Percentiles rank a stretch among this genome's conserved stretches.
phyloP scores from a whole-genome alignment of 2,797 vertebrate genomes.

The Oreonectes daqikongensis region DNA sequence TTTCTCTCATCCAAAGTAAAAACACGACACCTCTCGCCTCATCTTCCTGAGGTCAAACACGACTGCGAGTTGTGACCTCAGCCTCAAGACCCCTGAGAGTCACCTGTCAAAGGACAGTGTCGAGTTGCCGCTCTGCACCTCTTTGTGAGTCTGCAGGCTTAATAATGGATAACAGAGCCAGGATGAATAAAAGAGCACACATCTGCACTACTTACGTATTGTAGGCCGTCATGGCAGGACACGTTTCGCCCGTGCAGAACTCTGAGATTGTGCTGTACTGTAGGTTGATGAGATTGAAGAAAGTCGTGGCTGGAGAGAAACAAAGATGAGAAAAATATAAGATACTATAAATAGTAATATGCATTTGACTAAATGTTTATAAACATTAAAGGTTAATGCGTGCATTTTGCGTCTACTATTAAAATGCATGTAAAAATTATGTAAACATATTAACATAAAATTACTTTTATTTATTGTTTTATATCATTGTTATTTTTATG shows the following conservation, averaged over 20 bases:
- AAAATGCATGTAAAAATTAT: too few relatives aligned
- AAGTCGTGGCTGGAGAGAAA: slow-evolving; percentile 88
- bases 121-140: slow-evolving; percentile 21
- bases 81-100: slow-evolving; percentile 16
- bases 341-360: background rate
- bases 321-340: slow-evolving; percentile 2
- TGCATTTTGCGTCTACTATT: too few relatives aligned
- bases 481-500: too few relatives aligned
- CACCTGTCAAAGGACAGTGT: background rate
- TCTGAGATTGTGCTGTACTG: slow-evolving; percentile 99
- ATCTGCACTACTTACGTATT: slow-evolving; percentile 87
- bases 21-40: slow-evolving; percentile 27
- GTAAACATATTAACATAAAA: too few relatives aligned
- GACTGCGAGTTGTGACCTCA: slow-evolving; percentile 9
- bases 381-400: background rate
- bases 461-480: too few relatives aligned
- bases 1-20: slow-evolving; percentile 1
- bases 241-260: slow-evolving; percentile 97
- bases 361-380: background rate
- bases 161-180: slow-evolving; percentile 39
- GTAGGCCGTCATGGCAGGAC: slow-evolving; percentile 96
- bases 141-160: slow-evolving; percentile 21
- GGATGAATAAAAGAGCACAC: slow-evolving; percentile 31
- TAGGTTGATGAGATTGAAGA: slow-evolving; percentile 99
- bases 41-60: slow-evolving; percentile 13